A percentile compares a stretch with the other conserved stretches of the same genome.
phyloP scores from a whole-genome alignment of 2,888 invertebrate genomes.

The Harpalus rubripes region DNA sequence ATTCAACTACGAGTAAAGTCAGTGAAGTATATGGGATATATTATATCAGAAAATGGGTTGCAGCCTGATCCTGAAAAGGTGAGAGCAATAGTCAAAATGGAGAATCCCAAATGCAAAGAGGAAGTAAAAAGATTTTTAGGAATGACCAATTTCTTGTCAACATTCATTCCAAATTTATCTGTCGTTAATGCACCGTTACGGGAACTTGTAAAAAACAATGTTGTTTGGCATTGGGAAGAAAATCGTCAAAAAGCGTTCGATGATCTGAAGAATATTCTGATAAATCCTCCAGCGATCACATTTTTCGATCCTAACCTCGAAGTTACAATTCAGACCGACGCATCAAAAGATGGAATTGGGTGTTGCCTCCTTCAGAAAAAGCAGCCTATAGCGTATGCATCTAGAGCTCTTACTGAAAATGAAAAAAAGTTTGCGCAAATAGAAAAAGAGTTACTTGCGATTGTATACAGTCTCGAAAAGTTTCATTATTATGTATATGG shows the following conservation, averaged over 20 bases:
- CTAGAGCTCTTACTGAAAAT: slow-evolving; percentile 63
- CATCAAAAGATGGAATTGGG: slow-evolving; percentile 69
- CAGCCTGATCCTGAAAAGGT: slow-evolving; percentile 59
- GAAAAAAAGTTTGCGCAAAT: slow-evolving; percentile 56
- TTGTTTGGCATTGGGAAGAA: slow-evolving; percentile 49
- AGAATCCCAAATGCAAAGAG: slow-evolving; percentile 46
- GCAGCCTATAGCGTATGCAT: slow-evolving; percentile 69
- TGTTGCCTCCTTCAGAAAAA: slow-evolving; percentile 68
- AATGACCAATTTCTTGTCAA: slow-evolving; percentile 58
- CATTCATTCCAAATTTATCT: slow-evolving; percentile 25
- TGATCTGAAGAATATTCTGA: slow-evolving; percentile 49
- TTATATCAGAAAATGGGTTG: slow-evolving; percentile 63
- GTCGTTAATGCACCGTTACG: slow-evolving; percentile 35
- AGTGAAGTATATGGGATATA: slow-evolving; percentile 65
- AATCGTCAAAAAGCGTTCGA: slow-evolving; percentile 64
- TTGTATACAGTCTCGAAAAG: slow-evolving; percentile 9
- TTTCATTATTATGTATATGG: slow-evolving; percentile 65
- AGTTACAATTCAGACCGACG: slow-evolving; percentile 68
- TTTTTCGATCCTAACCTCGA: slow-evolving; percentile 66
- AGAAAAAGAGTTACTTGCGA: slow-evolving; percentile 39
- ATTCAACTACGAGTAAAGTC: slow-evolving; percentile 57
- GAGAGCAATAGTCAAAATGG: slow-evolving; percentile 62
- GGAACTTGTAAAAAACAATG: slow-evolving; percentile 54
- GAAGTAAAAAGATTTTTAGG: slow-evolving; percentile 55
- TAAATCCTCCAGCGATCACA: slow-evolving; percentile 59